phyloP scores from a whole-genome alignment of 2,113 vertebrate species.

The Amazona guildingii region DNA sequence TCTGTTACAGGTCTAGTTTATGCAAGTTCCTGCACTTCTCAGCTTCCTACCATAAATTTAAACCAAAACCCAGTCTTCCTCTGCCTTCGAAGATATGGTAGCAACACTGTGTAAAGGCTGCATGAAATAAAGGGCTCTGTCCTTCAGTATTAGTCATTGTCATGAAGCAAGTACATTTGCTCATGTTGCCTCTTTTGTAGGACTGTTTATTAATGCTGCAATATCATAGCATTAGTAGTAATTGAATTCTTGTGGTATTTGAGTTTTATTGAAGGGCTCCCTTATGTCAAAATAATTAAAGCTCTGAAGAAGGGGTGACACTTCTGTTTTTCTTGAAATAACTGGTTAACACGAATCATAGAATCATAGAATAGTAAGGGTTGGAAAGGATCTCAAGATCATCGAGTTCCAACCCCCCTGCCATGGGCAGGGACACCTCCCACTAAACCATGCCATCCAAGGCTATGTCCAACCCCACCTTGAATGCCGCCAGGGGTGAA shows the following conservation, averaged over 20 bases:
- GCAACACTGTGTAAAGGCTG: background rate
- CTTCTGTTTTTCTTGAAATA: background rate
- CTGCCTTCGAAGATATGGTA: background rate
- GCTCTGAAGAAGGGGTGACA: background rate
- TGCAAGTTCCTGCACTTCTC: background rate
- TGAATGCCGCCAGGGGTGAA: too few species aligned
- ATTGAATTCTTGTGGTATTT: background rate
- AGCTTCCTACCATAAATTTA: background rate
- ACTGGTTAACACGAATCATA: background rate
- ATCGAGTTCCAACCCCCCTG: too few species aligned
- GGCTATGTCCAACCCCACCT: too few species aligned
- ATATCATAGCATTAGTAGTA: background rate
- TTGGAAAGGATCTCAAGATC: too few species aligned
- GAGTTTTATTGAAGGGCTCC: background rate
- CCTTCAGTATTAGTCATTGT: background rate
- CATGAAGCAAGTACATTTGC: background rate
- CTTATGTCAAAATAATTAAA: background rate
- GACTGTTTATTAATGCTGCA: background rate
- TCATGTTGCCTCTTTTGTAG: background rate
- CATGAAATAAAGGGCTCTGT: background rate
- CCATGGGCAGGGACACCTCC: too few species aligned
- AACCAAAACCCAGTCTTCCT: background rate
- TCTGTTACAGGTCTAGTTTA: background rate
- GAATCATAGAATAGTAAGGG: too few species aligned
- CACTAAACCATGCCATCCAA: too few species aligned